Evolutionary conservation across 1,140 invertebrate genomes (phyloP).

Genomic region (Halotydeus destructor): DNA sequence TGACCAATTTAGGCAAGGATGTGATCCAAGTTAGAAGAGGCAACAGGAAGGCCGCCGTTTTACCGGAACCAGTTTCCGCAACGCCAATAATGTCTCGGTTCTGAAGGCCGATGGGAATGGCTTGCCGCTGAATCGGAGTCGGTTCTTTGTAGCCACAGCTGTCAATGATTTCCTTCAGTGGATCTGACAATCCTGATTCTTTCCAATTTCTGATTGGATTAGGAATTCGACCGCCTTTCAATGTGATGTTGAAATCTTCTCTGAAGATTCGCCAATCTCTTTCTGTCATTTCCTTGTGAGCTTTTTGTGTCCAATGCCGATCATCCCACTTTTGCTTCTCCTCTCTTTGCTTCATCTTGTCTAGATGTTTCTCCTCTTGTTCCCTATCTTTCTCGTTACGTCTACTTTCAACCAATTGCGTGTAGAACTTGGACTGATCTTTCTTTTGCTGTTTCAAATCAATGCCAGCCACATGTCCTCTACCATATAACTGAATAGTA

Average conservation of each 20-base stretch:
- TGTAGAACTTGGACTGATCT: conserved; percentile 94
- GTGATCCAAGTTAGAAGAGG: conserved; percentile 95
- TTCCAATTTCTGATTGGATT: conserved; percentile 88
- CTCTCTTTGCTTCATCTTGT: conserved; percentile 83
- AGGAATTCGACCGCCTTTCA: conserved; percentile 87
- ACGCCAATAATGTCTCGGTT: conserved; percentile 99
- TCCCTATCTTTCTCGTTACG: conserved; percentile 91
- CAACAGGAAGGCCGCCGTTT: conserved; percentile 94
- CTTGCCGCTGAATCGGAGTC: conserved; percentile 96
- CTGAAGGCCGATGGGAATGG: conserved; percentile 93
- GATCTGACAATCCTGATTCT: conserved; percentile 72
- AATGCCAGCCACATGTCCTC: conserved; percentile 92
- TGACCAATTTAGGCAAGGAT: conserved; percentile 56
- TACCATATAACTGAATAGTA: conserved; percentile 75
- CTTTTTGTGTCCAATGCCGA: conserved; percentile 94
- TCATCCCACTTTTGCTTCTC: conserved; percentile 98
- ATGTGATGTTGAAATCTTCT: conserved; percentile 97
- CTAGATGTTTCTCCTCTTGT: conserved; percentile 82
- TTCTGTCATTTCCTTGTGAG: conserved; percentile 85
- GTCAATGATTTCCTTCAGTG: conserved; percentile 75
- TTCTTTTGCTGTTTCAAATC: conserved; percentile 32
- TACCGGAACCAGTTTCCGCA: conserved; percentile 93
- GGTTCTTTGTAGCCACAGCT: conserved; percentile 40
- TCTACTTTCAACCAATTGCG: conserved; percentile 78
- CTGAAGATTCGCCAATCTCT: conserved; percentile 99